These are phyloP conservation scores for Megalops cyprinoides DNA, from an alignment of 2,797 vertebrate genomes.

Conservation along the genomic window DNA sequence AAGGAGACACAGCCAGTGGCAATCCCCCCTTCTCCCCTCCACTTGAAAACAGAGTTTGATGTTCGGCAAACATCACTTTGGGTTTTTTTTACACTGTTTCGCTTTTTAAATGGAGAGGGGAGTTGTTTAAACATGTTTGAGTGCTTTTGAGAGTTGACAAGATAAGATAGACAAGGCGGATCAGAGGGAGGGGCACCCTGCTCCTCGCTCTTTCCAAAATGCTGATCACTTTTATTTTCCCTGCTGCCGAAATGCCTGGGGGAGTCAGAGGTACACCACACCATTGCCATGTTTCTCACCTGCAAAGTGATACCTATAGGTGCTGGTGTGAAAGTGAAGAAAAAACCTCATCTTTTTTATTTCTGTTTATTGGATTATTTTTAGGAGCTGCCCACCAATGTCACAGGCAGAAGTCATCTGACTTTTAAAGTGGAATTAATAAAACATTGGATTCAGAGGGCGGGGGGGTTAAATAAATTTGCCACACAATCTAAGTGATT, in stretches of 20 bases:
- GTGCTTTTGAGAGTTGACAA: neutral
- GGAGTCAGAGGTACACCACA: neutral
- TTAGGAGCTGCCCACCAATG: too few species aligned
- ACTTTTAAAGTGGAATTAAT: neutral
- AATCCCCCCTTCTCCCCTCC: neutral
- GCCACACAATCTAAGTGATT: neutral
- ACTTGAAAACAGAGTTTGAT: slow-evolving; percentile 22
- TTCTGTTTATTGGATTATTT: slow-evolving; percentile 5
- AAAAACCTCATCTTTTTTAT: neutral
- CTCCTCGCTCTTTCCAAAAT: neutral
- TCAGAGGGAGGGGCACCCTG: slow-evolving; percentile 29
- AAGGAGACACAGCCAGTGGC: slow-evolving; percentile 40
- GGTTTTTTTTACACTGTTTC: slow-evolving; percentile 23
- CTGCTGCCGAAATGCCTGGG: neutral
- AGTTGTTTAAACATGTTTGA: slow-evolving; percentile 11
- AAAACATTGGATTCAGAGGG: neutral
- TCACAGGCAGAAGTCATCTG: neutral
- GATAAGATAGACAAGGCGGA: slow-evolving; percentile 25
- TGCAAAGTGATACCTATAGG: slow-evolving; percentile 61
- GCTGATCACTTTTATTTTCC: slow-evolving; percentile 32
- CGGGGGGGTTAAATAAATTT: neutral
- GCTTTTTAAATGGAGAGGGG: neutral
- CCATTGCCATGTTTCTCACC: slow-evolving; percentile 59
- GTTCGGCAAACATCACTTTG: slow-evolving; percentile 20
- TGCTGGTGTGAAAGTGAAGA: slow-evolving; percentile 68